Evolutionary conservation across 2,888 invertebrate genomes (phyloP), one percentile per base, ranked within the genome.

Genomic region (Stegana nigrithorax): DNA sequence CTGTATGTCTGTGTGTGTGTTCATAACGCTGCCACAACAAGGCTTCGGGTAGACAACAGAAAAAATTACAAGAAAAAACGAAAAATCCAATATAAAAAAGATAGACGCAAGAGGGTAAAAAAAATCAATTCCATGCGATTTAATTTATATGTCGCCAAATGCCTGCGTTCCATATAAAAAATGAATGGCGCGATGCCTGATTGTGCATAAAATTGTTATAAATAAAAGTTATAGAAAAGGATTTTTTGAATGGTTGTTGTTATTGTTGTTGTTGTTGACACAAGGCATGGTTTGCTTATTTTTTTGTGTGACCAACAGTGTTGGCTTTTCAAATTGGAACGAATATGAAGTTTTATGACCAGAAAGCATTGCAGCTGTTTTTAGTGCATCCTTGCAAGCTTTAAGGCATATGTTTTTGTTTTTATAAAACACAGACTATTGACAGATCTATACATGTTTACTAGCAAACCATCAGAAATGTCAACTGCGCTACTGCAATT

Each of bases 131-230:
- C n/a, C n/a, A n/a, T n/a, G n/a, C n/a, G n/a, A n/a, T n/a, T 32
- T 10, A n/a, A 12, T 39, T 39, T 39, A 14, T n/a, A 39, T 39
- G 39, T n/a, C 10, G 6, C 14, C 2, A n/a, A 39, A 39, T 4
- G 4, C n/a, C 6, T 2, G 6, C 2, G 17, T n/a, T 4, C 2
- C 6, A 39, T 1, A 39, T 5, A 39, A 39, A 39, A 5, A 4
- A 39, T 39, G 39, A n/a, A 39, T 47, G 23, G 21, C 47, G 23
- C 17, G 21, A 36, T 55, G 53, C 36, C 53, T 36, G 53, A 55
- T 55, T 29, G 29, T 55, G 53, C 36, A 55, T 32, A 36, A 55
- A 55, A 36, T 32, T 55, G 53, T 21, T 55, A n/a, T 53, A 53
- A 53, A 53, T 53, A 53, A 53, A 29, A 53, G 21, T 53, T 53